Base-by-base conservation (phyloP, 2,113 vertebrate genomes). In the Chrysemys picta region DNA sequence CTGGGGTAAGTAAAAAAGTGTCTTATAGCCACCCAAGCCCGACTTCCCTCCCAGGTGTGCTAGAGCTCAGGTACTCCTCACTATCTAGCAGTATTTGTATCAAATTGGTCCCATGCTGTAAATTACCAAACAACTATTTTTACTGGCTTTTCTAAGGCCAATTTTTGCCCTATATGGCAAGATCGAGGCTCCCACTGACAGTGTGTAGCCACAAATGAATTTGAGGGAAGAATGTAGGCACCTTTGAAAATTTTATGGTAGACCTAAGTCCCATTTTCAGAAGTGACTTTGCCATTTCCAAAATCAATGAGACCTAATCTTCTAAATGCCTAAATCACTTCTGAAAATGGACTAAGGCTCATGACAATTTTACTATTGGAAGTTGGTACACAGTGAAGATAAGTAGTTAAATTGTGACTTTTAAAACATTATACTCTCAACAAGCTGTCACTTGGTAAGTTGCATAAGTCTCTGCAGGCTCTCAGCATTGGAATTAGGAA, bases 261-360 rank as follows among this genome's bases (percentile, higher is more conserved):
- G 35, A n/a, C 35, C 38, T 75, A 54, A 22, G 47, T 8, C 21
- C 22, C 12, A 14, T 1, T 82, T 57, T 75, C 76, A 35, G 8
- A 53, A 93, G 13, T 0, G 8, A 5, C 5, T 0, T 0, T 24
- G 8, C 19, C 35, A 52, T 35, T 22, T 1, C 82, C 54, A 79
- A 85, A 12, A 85, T 65, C 93, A 62, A 80, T 25, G 80, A 21
- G 76, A 72, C 62, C 14, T 10, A 0, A 0, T 17, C 17, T 78
- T 49, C 84, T 80, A 47, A 47, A 47, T 78, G 75, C 42, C 79
- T n/a, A 87, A 94, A 45, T 80, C 2, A 92, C 56, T 62, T 84
- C 85, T 45, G 45, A 53, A 93, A 47, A 53, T 38, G 78, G 19
- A 50, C 88, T 29, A 56, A 49, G 50, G 84, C 79, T 69, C 38